Conservation (phyloP, 1,140 invertebrate genomes). For the Dufourea novaeangliae region DNA sequence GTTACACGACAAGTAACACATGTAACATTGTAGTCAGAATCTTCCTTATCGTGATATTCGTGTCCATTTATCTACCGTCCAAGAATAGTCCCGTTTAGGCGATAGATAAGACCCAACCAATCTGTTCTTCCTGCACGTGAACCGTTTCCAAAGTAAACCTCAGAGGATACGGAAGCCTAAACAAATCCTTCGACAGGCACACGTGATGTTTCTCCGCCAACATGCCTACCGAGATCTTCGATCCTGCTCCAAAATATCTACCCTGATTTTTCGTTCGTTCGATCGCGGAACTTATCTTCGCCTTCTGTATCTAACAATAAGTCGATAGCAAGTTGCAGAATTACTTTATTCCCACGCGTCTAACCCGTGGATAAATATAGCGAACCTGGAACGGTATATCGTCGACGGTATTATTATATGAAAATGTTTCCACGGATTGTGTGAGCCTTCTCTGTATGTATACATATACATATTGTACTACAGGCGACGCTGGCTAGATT, state of each 20-base stretch:
- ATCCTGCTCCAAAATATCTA: not conserved
- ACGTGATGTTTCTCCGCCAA: not conserved
- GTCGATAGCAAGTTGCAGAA: not conserved
- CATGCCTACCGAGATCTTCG: not conserved
- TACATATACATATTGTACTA: not conserved
- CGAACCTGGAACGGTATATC: conserved; percentile 11
- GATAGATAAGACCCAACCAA: not conserved
- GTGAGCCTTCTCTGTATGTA: not conserved
- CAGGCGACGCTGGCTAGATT: not conserved
- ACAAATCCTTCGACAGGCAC: conserved; percentile 28
- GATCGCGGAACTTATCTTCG: not conserved
- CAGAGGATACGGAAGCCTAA: conserved; percentile 35
- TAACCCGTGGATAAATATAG: not conserved
- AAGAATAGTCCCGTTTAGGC: conserved; percentile 1
- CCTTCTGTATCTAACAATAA: not conserved
- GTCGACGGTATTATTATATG: not conserved
- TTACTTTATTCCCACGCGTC: not conserved
- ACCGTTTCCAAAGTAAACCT: conserved; percentile 17
- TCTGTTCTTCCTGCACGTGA: not conserved
- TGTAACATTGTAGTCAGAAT: too few relatives aligned
- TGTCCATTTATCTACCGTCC: not conserved
- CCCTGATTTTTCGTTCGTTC: too few relatives aligned
- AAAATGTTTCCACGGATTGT: conserved; percentile 16
- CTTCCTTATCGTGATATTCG: too few relatives aligned
- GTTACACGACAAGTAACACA: too few relatives aligned